These are phyloP conservation scores for Meloidogyne floridensis DNA, from an alignment of 1,140 invertebrate genomes.

Conservation along the genomic window DNA sequence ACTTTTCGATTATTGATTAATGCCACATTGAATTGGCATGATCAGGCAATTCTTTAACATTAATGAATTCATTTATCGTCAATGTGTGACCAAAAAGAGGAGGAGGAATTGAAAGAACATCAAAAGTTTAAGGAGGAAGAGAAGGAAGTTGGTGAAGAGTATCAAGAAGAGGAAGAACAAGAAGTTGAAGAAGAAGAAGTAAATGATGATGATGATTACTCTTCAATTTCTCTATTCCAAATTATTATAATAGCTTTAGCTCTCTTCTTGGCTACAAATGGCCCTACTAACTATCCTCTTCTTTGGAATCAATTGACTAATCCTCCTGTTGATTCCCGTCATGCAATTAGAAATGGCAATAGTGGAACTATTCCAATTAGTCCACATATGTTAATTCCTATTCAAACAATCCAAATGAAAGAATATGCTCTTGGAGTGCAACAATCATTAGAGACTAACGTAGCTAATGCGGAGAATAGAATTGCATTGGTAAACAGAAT, in stretches of 20 bases:
- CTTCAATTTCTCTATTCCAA: slow-evolving; percentile 12
- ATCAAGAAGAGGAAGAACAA: slow-evolving; percentile 1
- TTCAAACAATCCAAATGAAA: background rate
- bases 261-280: slow-evolving; percentile 30
- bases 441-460: background rate
- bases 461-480: background rate
- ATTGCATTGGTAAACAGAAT: background rate
- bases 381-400: background rate
- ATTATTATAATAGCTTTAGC: slow-evolving; percentile 17
- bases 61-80: background rate
- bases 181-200: background rate
- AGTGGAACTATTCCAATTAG: background rate
- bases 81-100: background rate
- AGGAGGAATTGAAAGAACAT: background rate
- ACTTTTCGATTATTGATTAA: background rate
- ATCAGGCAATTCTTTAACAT: background rate
- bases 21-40: background rate
- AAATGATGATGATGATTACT: background rate
- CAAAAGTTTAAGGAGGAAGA: background rate
- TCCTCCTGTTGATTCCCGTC: slow-evolving; percentile 24
- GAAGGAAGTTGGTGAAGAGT: background rate
- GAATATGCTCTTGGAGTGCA: slow-evolving; percentile 6
- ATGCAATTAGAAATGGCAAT: slow-evolving; percentile 15
- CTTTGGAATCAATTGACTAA: slow-evolving; percentile 18
- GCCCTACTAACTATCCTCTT: slow-evolving; percentile 10